Base-by-base conservation (phyloP, 2,888 invertebrate species). In the Rhogogaster chlorosoma region DNA sequence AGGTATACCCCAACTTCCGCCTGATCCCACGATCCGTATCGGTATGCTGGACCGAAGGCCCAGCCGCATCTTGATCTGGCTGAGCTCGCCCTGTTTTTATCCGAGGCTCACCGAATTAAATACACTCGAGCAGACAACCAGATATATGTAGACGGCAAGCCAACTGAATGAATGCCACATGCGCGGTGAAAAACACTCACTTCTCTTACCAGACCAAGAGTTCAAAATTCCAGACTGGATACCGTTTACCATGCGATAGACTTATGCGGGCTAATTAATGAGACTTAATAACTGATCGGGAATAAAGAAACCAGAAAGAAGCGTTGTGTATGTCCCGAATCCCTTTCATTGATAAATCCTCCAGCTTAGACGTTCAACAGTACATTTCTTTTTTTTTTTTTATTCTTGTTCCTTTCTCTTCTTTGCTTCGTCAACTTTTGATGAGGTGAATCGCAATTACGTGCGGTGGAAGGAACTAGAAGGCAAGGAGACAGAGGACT, bases 161-260 rank as follows among this genome's bases (percentile, higher is more conserved):
- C 61, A 36, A 80, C 61, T 80, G 80, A 80, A 80, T 80, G 80
- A 80, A 64, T 80, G 80, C 80, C 80, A 80, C 80, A 80, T 80
- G 80, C 80, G 80, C 36, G 57, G 12, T 57, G 80, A 80, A 80
- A 80, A 80, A 80, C 80, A 80, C 32, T 53, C 53, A 53, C 45
- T 53, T 77, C 77, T 80, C 80, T 38, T 36, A 57, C 61, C 18
- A 53, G 38, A 22, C 61, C 42, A 53, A 57, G 57, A 80, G 36
- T 38, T 61, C n/a, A 61, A 29, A 38, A 80, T 61, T 77, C 38
- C 80, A 36, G 80, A 57, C 80, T 61, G 61, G 9, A 77, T 77
- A 64, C 80, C 61, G 80, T 80, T 80, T 61, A 42, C 26, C 64
- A 36, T 61, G 45, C 45, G 32, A 77, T 53, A 38, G 10, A 57